These are phyloP conservation scores for Iselma pallidipennis DNA, from an alignment of 2,888 invertebrate genomes.

Conservation along the genomic window DNA sequence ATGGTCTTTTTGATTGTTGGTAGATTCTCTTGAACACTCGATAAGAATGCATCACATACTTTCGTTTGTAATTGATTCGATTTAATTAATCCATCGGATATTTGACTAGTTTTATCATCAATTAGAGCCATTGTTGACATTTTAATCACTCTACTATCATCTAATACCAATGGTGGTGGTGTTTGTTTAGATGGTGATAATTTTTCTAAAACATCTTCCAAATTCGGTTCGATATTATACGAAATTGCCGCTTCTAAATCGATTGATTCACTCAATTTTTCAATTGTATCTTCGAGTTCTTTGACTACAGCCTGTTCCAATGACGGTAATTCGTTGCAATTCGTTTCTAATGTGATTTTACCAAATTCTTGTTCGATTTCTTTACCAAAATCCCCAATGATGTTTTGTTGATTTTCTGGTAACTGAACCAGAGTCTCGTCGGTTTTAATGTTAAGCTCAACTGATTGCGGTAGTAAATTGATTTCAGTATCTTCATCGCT, in stretches of 20 bases:
- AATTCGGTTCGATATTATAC: slow-evolving; percentile 50
- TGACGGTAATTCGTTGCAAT: slow-evolving; percentile 19
- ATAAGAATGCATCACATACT: slow-evolving; percentile 64
- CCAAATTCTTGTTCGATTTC: slow-evolving; percentile 65
- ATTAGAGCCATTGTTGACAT: slow-evolving; percentile 20
- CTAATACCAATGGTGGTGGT: slow-evolving; percentile 26
- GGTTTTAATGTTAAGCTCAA: slow-evolving; percentile 39
- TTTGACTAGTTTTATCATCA: slow-evolving; percentile 9
- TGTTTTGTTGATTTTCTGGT: slow-evolving; percentile 11
- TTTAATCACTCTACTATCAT: slow-evolving; percentile 36
- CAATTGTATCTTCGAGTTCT: slow-evolving; percentile 50
- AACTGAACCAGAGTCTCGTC: slow-evolving; percentile 31
- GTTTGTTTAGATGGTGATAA: slow-evolving; percentile 28
- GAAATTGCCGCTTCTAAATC: slow-evolving; percentile 40
- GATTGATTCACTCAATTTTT: slow-evolving; percentile 47
- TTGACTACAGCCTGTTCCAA: slow-evolving; percentile 42
- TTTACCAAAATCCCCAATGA: slow-evolving; percentile 64
- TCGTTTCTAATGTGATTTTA: slow-evolving; percentile 51
- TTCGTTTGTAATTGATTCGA: slow-evolving; percentile 49
- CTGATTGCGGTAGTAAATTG: slow-evolving; percentile 23
- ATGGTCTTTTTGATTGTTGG: slow-evolving; percentile 23
- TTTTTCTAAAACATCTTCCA: slow-evolving; percentile 48
- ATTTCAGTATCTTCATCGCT: slow-evolving; percentile 48
- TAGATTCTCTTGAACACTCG: slow-evolving; percentile 63
- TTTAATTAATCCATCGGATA: no score